These are phyloP conservation scores for Herpetotheres cachinnans DNA, from an alignment of 2,113 vertebrate genomes.

Conservation along the genomic window DNA sequence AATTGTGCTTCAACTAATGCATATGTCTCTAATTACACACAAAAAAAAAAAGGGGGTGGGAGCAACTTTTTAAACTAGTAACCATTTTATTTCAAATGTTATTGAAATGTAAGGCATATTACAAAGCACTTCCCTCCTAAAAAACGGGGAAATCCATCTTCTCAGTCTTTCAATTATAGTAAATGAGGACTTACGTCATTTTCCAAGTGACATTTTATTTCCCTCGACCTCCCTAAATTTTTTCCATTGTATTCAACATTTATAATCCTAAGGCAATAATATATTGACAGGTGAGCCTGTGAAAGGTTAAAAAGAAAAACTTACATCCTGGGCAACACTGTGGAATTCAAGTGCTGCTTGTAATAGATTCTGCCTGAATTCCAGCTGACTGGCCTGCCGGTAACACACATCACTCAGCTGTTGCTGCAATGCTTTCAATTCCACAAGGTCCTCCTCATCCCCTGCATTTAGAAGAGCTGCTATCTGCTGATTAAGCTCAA, in stretches of 20 bases:
- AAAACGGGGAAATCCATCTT: neutral
- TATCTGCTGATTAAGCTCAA: constrained; percentile 98
- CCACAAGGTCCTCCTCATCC: constrained; percentile 92
- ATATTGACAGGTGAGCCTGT: neutral
- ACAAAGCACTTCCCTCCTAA: neutral
- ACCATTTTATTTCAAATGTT: neutral
- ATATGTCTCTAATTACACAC: neutral
- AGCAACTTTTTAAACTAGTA: neutral
- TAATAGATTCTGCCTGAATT: constrained; percentile 92
- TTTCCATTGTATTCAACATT: neutral
- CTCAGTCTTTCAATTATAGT: neutral
- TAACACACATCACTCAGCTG: constrained; percentile 98
- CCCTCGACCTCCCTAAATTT: neutral
- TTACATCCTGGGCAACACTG: constrained; percentile 92
- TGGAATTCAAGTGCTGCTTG: constrained; percentile 95
- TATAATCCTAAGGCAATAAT: neutral
- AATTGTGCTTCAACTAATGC: neutral
- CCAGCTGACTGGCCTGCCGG: constrained; percentile 94
- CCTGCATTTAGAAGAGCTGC: constrained; percentile 89
- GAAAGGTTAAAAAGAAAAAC: constrained; percentile 19
- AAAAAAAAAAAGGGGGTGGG: fast-evolving
- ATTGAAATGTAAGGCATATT: neutral
- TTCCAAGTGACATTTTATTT: neutral
- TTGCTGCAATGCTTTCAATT: constrained; percentile 92
- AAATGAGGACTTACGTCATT: neutral